These are phyloP conservation scores for Siniperca scherzeri DNA, from an alignment of 2,797 vertebrate genomes.

Conservation along the genomic window DNA sequence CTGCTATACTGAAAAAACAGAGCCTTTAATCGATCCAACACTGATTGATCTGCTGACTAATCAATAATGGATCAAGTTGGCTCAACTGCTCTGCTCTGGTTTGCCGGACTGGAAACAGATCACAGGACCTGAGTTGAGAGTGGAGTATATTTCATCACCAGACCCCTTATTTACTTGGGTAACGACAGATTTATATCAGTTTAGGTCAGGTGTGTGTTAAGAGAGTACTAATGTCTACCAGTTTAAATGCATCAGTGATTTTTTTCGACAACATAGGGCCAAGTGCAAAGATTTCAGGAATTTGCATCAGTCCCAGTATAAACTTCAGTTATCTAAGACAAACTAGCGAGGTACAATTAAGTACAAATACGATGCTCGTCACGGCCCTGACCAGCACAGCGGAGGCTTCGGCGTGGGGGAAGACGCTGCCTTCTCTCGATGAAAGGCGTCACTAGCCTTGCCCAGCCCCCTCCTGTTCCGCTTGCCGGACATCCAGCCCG, in stretches of 20 bases:
- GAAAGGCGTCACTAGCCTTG: too few relatives aligned
- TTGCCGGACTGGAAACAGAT: conserved; percentile 80
- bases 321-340: neutral
- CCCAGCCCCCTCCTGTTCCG: too few relatives aligned
- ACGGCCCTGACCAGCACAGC: too few relatives aligned
- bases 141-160: conserved; percentile 23
- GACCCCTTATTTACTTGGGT: neutral
- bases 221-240: neutral
- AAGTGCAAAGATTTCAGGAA: neutral
- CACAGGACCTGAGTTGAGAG: conserved; percentile 50
- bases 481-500: too few relatives aligned
- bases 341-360: neutral
- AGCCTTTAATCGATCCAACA: conserved; percentile 89
- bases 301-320: neutral
- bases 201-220: conserved; percentile 7
- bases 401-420: too few relatives aligned
- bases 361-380: neutral
- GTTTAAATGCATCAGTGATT: neutral
- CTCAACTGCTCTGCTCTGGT: conserved; percentile 76
- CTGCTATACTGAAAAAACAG: conserved; percentile 87
- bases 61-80: conserved; percentile 92
- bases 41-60: conserved; percentile 88
- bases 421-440: too few relatives aligned
- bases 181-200: neutral
- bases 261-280: neutral